Conservation (phyloP, 2,113 vertebrate species). For the Syrrhaptes paradoxus region DNA sequence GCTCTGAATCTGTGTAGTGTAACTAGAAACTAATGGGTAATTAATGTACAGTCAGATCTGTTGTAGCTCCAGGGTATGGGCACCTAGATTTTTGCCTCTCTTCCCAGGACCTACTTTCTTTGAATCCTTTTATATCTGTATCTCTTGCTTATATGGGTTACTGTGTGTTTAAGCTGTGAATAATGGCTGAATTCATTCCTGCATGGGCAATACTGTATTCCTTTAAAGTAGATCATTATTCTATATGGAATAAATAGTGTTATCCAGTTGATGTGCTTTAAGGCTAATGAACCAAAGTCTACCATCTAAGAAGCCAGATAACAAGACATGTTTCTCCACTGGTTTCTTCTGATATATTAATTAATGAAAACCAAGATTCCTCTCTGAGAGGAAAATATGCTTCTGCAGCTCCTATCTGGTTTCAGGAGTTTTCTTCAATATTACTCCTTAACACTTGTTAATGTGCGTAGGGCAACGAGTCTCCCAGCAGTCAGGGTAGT, state of each 20-base stretch:
- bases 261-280: constrained; percentile 70
- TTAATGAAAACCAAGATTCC: constrained; percentile 71
- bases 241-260: constrained; percentile 75
- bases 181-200: constrained; percentile 48
- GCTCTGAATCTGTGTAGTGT: not conserved
- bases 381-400: constrained; percentile 44
- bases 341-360: constrained; percentile 75
- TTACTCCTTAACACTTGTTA: not conserved
- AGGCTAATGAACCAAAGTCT: constrained; percentile 78
- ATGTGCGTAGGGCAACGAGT: rapidly evolving
- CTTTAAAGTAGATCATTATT: constrained; percentile 72
- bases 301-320: constrained; percentile 72
- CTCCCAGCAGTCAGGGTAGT: not conserved
- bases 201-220: constrained; percentile 22
- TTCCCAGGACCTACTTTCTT: not conserved
- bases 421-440: not conserved
- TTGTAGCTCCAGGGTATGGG: not conserved
- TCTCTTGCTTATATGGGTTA: not conserved
- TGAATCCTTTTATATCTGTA: not conserved
- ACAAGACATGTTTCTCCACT: constrained; percentile 73
- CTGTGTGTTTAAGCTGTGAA: constrained; percentile 18
- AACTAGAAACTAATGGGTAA: constrained; percentile 32
- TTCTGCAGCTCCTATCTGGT: constrained; percentile 16
- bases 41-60: constrained; percentile 22
- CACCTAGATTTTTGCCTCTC: constrained; percentile 8